Percentiles rank a stretch among this genome's conserved stretches.
Conservation (phyloP, 2,888 invertebrate species). For the Caenorhabditis sinica region DNA sequence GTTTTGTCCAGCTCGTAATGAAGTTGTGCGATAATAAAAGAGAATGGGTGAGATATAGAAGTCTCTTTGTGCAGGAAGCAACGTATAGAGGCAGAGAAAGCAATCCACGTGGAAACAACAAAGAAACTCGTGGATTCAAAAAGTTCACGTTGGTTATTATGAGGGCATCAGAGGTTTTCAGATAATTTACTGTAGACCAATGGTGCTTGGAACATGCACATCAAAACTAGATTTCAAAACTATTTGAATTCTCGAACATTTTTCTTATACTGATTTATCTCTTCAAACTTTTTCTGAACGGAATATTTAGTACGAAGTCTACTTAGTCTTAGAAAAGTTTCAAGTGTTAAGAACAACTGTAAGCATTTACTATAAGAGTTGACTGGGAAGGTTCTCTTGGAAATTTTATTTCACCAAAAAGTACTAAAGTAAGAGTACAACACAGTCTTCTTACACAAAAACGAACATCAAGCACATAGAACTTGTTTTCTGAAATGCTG, state of each 20-base stretch:
- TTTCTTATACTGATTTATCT: too few relatives aligned
- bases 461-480: neutral
- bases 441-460: constrained; percentile 7
- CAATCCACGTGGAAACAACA: neutral
- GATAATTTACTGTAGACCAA: too few relatives aligned
- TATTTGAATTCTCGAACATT: too few relatives aligned
- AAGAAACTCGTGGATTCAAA: neutral
- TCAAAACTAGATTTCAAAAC: too few relatives aligned
- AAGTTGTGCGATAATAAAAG: constrained; percentile 1
- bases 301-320: too few relatives aligned
- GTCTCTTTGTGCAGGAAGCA: neutral
- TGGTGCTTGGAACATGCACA: too few relatives aligned
- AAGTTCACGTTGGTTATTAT: neutral
- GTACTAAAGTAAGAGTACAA: neutral
- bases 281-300: too few relatives aligned
- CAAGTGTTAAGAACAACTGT: too few relatives aligned
- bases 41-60: neutral
- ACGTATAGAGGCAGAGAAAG: neutral
- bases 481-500: constrained; percentile 20
- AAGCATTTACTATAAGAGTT: too few relatives aligned
- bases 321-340: too few relatives aligned
- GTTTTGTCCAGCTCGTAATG: constrained; percentile 1
- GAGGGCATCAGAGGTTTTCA: too few relatives aligned
- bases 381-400: neutral
- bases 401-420: neutral